Evolutionary conservation across 2,113 vertebrate genomes (phyloP).

Genomic region (Gopherus flavomarginatus): DNA sequence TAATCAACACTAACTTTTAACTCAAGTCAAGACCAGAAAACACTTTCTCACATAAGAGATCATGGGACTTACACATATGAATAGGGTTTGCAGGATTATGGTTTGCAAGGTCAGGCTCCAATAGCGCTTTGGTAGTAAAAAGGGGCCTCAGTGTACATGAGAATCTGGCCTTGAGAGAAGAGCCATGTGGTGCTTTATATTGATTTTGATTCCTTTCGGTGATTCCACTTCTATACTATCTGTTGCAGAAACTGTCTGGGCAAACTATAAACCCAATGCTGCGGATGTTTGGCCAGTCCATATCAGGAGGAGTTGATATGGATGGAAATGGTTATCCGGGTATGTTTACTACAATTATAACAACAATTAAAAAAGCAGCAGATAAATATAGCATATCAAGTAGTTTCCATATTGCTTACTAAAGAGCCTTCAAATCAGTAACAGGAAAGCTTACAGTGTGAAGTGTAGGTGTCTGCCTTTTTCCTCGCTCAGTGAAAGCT

Average conservation of each 20-base stretch:
- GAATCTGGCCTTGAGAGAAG: not conserved
- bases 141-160: not conserved
- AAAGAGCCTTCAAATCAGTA: not conserved
- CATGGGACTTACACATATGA: not conserved
- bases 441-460: not conserved
- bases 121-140: not conserved
- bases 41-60: not conserved
- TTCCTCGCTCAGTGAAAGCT: not conserved
- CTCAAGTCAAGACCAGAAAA: not conserved
- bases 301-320: conserved; percentile 97
- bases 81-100: not conserved
- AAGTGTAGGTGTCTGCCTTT: not conserved
- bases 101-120: not conserved
- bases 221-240: conserved; percentile 46
- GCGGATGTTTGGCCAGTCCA: conserved; percentile 97
- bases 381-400: not conserved
- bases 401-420: not conserved
- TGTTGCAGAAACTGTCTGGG: conserved; percentile 90
- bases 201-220: not conserved
- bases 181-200: not conserved
- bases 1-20: not conserved
- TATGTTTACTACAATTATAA: conserved; percentile 56
- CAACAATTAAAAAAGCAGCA: not conserved
- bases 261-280: conserved; percentile 85
- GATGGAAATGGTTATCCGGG: conserved; percentile 96